Base-by-base conservation (phyloP, 2,888 invertebrate species). In the Cristatella mucedo region DNA sequence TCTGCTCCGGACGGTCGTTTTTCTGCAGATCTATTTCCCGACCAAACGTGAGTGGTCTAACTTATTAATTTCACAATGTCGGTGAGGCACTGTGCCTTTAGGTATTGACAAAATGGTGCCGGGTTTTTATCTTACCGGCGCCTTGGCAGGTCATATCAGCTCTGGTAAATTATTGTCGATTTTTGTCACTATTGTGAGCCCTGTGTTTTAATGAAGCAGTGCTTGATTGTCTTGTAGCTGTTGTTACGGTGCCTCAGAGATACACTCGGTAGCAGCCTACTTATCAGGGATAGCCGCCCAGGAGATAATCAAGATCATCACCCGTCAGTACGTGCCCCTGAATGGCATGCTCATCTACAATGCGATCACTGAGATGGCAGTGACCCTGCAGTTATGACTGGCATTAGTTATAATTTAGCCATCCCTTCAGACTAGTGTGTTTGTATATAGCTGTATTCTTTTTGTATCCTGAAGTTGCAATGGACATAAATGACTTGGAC, bases 311-410 rank as follows among this genome's bases (percentile, higher is more conserved):
- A 97, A 97, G 71, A 71, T 97, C 42, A 74, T 93, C 41, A 95
- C 95, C 2, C 77, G 78, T 56, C 97, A 97, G 70, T 97, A 89
- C 67, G 82, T 86, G 56, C 95, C 95, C 26, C 74, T 97, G 41
- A 79, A 91, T 67, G 93, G 95, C 67, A 86, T 85, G 0, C 83
- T 85, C 64, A 77, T 97, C 51, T 91, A 87, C 68, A 91, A 95
- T 71, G 91, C 82, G 37, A 82, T 86, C 51, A 80, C 80, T 44
- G 82, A 84, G 40, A 82, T 79, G 50, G 80, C 61, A 5, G 45
- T 51, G 24, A 57, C 59, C 9, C 38, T 60, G 5, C 46, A 53
- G 33, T 41, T 61, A 26, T 62, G 46, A 54, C n/a, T n/a, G n/a
- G n/a, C n/a, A n/a, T n/a, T n/a, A n/a, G n/a, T n/a, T n/a, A n/a